phyloP scores from a whole-genome alignment of 2,888 invertebrate species.

The Exocentrus adspersus region DNA sequence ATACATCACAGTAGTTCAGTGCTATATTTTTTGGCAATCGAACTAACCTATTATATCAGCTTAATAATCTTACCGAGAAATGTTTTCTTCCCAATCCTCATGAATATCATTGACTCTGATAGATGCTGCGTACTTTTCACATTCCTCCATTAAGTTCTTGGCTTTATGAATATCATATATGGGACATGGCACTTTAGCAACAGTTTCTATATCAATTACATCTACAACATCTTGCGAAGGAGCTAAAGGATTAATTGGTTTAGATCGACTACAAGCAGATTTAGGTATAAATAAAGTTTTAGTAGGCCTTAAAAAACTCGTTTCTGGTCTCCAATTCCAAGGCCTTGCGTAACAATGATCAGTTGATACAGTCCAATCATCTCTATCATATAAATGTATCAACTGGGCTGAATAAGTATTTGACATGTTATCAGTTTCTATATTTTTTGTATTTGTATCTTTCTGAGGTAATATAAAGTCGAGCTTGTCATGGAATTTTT shows the following conservation, averaged over 20 bases:
- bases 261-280: conserved; percentile 45
- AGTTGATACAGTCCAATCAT: conserved; percentile 63
- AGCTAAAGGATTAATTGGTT: conserved; percentile 47
- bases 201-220: conserved; percentile 65
- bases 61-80: conserved; percentile 67
- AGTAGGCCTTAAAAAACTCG: conserved; percentile 69
- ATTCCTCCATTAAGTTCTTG: conserved; percentile 76
- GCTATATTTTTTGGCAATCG: too few relatives aligned
- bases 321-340: conserved; percentile 74
- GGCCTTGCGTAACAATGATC: conserved; percentile 81
- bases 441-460: conserved; percentile 31
- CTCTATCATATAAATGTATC: conserved; percentile 48
- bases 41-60: too few relatives aligned
- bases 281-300: conserved; percentile 66
- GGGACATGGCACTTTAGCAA: conserved; percentile 61
- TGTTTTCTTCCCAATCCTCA: conserved; percentile 76
- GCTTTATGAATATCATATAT: conserved; percentile 71
- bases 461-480: conserved; percentile 31
- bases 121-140: conserved; percentile 72
- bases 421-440: conserved; percentile 42
- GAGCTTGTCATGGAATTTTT: conserved; percentile 21
- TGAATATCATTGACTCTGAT: conserved; percentile 69
- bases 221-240: conserved; percentile 52
- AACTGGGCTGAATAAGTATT: conserved; percentile 48
- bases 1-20: too few relatives aligned